A percentile compares a stretch with the other conserved stretches of the same genome.
Evolutionary conservation across 1,140 invertebrate species (phyloP).

Genomic region (Pectinophora gossypiella): DNA sequence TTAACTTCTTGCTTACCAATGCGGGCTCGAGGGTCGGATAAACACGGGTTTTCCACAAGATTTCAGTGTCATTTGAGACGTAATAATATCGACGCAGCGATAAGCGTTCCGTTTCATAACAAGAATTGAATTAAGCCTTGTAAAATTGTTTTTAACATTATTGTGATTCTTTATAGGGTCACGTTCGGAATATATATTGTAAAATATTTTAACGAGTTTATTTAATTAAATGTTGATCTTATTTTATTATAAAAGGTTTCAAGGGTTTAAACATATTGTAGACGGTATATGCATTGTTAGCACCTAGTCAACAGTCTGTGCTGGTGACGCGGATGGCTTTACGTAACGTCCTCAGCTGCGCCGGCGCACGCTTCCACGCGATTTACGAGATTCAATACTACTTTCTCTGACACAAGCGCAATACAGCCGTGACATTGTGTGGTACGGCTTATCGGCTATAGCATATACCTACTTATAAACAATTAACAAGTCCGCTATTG

Average conservation of each 20-base stretch:
- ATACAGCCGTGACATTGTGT: conserved; percentile 32
- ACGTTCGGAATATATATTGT: neutral
- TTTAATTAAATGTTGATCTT: neutral
- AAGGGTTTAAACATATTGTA: too few relatives aligned
- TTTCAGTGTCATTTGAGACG: neutral
- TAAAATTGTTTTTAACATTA: neutral
- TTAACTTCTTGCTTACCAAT: conserved; percentile 12
- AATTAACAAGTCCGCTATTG: too few relatives aligned
- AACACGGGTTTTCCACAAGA: neutral
- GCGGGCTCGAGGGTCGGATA: conserved; percentile 28
- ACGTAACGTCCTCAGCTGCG: neutral
- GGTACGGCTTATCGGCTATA: too few relatives aligned
- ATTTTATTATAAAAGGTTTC: too few relatives aligned
- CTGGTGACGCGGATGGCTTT: neutral
- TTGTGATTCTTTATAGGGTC: neutral
- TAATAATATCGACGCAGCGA: neutral
- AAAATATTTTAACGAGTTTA: neutral
- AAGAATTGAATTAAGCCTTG: too few relatives aligned
- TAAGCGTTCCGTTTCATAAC: too few relatives aligned
- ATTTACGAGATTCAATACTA: conserved; percentile 5
- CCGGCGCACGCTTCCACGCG: neutral
- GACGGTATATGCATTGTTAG: too few relatives aligned
- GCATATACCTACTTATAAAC: too few relatives aligned
- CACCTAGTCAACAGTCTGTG: too few relatives aligned
- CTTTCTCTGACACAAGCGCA: conserved; percentile 24